Percentiles rank a stretch among this genome's conserved stretches.
Conservation (phyloP, 2,888 invertebrate genomes). For the Tetanocera ferruginea region DNA sequence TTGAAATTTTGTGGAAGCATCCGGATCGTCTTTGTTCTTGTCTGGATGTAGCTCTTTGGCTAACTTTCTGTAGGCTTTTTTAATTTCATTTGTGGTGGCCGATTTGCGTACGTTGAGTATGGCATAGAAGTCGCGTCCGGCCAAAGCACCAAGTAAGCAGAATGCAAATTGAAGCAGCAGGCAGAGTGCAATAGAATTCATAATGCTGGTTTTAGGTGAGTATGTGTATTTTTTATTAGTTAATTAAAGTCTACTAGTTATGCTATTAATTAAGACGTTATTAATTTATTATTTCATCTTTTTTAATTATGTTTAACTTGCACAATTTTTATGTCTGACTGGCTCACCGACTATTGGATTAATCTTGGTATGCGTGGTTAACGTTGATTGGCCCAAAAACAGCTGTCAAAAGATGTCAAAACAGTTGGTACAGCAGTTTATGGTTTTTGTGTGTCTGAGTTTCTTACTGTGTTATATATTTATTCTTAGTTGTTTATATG, state of each 20-base stretch:
- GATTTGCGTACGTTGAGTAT: slow-evolving; percentile 84
- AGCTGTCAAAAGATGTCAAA: slow-evolving; percentile 25
- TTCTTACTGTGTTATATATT: no score
- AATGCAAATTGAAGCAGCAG: slow-evolving; percentile 47
- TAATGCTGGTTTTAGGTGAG: slow-evolving; percentile 6
- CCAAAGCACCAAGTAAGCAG: slow-evolving; percentile 61
- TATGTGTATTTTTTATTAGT: neutral
- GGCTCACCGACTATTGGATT: neutral
- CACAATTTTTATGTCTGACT: neutral
- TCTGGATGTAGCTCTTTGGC: slow-evolving; percentile 99
- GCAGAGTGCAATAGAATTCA: slow-evolving; percentile 45
- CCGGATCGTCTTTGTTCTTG: slow-evolving; percentile 94
- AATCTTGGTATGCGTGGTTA: slow-evolving; percentile 42
- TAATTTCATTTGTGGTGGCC: slow-evolving; percentile 94
- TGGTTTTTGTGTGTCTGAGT: neutral
- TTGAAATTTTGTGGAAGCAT: slow-evolving; percentile 94
- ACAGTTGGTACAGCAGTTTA: neutral
- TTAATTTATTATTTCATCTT: neutral
- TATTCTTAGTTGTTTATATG: no score
- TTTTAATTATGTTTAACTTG: neutral
- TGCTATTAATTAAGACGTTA: neutral
- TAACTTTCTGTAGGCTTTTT: slow-evolving; percentile 95
- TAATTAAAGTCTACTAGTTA: neutral
- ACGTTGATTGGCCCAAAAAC: slow-evolving; percentile 45
- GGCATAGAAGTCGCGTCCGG: slow-evolving; percentile 92